These are phyloP conservation scores for Crocuta crocuta DNA, from an alignment of 2,113 vertebrate species.

Conservation along the genomic window DNA sequence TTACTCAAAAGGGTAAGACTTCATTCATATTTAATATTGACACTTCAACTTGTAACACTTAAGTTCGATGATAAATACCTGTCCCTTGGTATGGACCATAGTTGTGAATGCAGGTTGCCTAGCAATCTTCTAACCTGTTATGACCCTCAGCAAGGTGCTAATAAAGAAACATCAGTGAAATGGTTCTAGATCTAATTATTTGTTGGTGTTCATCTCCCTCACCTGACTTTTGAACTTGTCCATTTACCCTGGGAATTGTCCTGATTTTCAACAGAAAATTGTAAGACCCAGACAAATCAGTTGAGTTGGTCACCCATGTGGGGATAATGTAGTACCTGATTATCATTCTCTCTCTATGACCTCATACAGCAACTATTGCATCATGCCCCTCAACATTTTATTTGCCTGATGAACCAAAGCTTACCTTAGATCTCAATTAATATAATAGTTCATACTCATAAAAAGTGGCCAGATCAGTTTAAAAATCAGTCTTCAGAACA, in stretches of 20 bases:
- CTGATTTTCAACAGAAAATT: not conserved
- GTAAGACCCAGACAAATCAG: not conserved
- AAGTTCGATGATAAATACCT: not conserved
- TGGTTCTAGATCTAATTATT: not conserved
- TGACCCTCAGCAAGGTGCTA: not conserved
- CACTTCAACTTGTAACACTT: not conserved
- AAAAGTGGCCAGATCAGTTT: not conserved
- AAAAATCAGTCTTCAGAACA: not conserved
- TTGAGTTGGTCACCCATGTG: too few relatives aligned
- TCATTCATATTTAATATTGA: not conserved
- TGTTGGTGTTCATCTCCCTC: not conserved
- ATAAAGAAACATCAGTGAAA: not conserved
- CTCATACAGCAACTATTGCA: too few relatives aligned
- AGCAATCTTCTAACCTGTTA: not conserved
- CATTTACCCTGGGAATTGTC: not conserved
- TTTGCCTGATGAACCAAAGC: not conserved
- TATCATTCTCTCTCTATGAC: fast-evolving
- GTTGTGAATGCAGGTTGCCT: not conserved
- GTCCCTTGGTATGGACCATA: too few relatives aligned
- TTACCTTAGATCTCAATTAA: not conserved
- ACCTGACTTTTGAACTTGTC: not conserved
- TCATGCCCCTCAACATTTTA: too few relatives aligned
- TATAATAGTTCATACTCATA: not conserved
- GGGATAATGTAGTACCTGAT: fast-evolving
- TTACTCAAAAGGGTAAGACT: not conserved